These are phyloP conservation scores for Hipparchia sbordonii DNA, from an alignment of 2,888 invertebrate genomes.

Conservation along the genomic window DNA sequence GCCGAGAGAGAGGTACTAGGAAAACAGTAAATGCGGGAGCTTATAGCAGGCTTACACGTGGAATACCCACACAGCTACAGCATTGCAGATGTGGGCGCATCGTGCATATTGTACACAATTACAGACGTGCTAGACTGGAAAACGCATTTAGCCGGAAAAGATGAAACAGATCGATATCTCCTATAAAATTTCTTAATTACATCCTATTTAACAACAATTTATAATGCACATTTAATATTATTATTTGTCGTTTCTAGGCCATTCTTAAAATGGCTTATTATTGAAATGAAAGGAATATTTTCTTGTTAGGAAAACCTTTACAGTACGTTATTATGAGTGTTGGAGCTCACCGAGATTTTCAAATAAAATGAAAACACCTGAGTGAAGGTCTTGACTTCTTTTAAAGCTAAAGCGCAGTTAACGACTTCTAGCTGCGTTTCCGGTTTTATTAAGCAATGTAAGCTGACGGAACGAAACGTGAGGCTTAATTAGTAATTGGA, in stretches of 20 bases:
- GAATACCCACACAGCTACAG: slow-evolving; percentile 58
- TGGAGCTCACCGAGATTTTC: slow-evolving; percentile 53
- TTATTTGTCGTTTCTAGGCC: slow-evolving; percentile 28
- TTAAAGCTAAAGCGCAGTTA: slow-evolving; percentile 65
- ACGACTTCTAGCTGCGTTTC: slow-evolving; percentile 63
- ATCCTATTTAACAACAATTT: slow-evolving; percentile 7
- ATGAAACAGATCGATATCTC: slow-evolving; percentile 60
- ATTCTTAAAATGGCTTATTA: slow-evolving; percentile 43
- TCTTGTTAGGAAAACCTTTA: slow-evolving; percentile 51
- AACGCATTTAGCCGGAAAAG: slow-evolving; percentile 69
- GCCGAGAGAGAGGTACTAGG: slow-evolving; percentile 49
- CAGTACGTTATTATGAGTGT: slow-evolving; percentile 48
- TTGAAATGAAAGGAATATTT: slow-evolving; percentile 48
- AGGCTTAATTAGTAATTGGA: slow-evolving; percentile 72
- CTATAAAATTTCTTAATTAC: slow-evolving; percentile 27
- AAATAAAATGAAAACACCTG: slow-evolving; percentile 66
- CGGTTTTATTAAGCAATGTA: slow-evolving; percentile 70
- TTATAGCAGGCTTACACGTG: slow-evolving; percentile 50
- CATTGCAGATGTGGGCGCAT: slow-evolving; percentile 38
- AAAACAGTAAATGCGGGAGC: slow-evolving; percentile 42
- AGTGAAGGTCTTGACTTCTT: slow-evolving; percentile 67
- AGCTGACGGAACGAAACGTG: slow-evolving; percentile 60
- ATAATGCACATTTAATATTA: background rate
- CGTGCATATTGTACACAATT: slow-evolving; percentile 49
- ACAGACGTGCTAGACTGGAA: slow-evolving; percentile 69